Evolutionary conservation across 2,888 invertebrate genomes (phyloP), one percentile per base, ranked within the genome.

Genomic region (Melinaea menophilus): DNA sequence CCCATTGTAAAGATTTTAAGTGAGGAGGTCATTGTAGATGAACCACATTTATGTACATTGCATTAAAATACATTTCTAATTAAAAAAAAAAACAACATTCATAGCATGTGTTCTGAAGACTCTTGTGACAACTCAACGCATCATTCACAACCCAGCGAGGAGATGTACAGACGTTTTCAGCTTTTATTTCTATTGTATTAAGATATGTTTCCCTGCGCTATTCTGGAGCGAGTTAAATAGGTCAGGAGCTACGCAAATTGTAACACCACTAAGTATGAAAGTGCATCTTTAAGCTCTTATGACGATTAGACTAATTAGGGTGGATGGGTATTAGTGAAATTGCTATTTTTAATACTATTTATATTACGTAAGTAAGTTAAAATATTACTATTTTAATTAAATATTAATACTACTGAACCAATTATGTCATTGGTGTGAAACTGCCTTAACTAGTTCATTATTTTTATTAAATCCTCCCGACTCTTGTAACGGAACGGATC

Each of bases 231-330:
- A 55, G 55, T 61, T 59, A 65, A 61, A 37, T 67, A 63, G 67
- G 67, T 67, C 67, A 67, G 67, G 63, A 58, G 55, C 58, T 58
- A 58, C n/a, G 41, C 58, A 55, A 60, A 48, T 45, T 59, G 46
- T 63, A 61, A 63, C 47, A 59, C 66, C 55, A 56, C 55, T 47
- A 37, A 60, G 63, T 66, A 66, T 58, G 61, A 35, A 56, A 61
- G 63, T 62, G 59, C 63, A 63, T 67, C 61, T 65, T 58, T 62
- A 55, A 61, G 65, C 67, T 67, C 67, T 67, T 62, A 64, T 55
- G 56, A 61, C 60, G 63, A 60, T 63, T 61, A 61, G 61, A 55
- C 56, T 66, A 64, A 64, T 66, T 66, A 66, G 59, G 55, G 55
- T n/a, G 59, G 55, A 48, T n/a, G 56, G 54, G 41, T 55, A 57